Evolutionary conservation across 1,140 invertebrate genomes (phyloP), one percentile per base, ranked within the genome.

Genomic region (Heterodera schachtii): DNA sequence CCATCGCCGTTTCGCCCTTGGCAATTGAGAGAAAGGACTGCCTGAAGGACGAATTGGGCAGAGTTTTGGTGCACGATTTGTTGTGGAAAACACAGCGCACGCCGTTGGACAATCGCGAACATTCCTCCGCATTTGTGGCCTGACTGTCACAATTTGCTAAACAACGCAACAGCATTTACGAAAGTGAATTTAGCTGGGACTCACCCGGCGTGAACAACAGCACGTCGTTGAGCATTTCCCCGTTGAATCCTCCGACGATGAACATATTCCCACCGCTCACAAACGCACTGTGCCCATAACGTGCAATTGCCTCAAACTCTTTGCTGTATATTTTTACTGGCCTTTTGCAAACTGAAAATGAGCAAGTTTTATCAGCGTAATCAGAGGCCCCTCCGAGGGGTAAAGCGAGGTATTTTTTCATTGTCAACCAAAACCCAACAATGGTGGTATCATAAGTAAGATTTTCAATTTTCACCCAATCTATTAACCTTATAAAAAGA

Each of bases 161-260:
- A 84, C 66, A 67, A 75, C 41, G 31, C 31, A 75, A 4, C 31
- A 31, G 31, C 31, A 31, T 31, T 31, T 31, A 31, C 31, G 1
- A 31, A 31, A 4, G 43, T 77, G 9, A 41, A 43, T 76, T 43
- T 77, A 19, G 70, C 31, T 31, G 31, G 31, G 31, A 31, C 31
- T 73, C 79, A 87, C 86, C 86, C 3, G 86, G 86, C 13, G 78
- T 86, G 13, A 90, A 86, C 31, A 77, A 82, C 41, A 86, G 64
- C 19, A 90, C 86, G 74, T 90, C 88, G 60, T 86, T 86, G 41
- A 82, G 75, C 86, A 90, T 88, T 64, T 70, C 81, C 41, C 88
- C 89, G 44, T 87, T 86, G 80, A 88, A 89, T 9, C 88, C 88
- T 7, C 89, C 88, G 70, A 90, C 57, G 11, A 89, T 71, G 66